Percentiles rank a stretch among this genome's conserved stretches.
Conservation (phyloP, 23 tunicate genomes). For the Phallusia fumigata region DNA sequence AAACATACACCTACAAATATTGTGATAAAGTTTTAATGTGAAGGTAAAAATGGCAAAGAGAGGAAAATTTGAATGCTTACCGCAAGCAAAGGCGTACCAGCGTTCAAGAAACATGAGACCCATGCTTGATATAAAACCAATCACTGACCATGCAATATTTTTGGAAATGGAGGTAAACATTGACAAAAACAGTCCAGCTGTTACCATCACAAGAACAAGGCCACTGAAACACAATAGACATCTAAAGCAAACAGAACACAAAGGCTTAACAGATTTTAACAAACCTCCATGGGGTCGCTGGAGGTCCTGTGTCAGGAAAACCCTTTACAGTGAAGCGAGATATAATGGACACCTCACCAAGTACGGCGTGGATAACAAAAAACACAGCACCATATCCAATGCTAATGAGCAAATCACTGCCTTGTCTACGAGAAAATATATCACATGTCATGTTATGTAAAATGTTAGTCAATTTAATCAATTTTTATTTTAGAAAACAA, state of each 20-base stretch:
- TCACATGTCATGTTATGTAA: too few species aligned
- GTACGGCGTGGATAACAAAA: constrained; percentile 36
- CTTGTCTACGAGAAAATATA: neutral
- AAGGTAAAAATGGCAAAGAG: too few species aligned
- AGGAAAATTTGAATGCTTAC: constrained; percentile 20
- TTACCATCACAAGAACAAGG: constrained; percentile 24
- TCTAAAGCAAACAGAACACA: too few species aligned
- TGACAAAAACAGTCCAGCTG: constrained; percentile 45
- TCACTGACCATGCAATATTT: constrained; percentile 34
- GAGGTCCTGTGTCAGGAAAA: constrained; percentile 49
- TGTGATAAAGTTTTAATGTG: neutral
- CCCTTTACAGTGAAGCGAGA: constrained; percentile 49
- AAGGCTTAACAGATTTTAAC: neutral
- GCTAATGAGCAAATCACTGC: neutral
- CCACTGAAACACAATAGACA: constrained; percentile 34
- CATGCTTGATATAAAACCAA: constrained; percentile 54
- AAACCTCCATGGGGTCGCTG: constrained; percentile 75
- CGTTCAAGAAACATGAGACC: constrained; percentile 64
- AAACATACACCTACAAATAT: constrained; percentile 28
- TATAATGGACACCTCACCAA: constrained; percentile 60
- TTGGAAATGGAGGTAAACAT: constrained; percentile 28
- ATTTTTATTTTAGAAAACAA: too few species aligned
- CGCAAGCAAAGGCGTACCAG: constrained; percentile 46
- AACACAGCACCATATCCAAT: constrained; percentile 42
- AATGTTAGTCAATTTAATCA: too few species aligned